These are phyloP conservation scores for Microtus ochrogaster DNA, from an alignment of 2,113 vertebrate species.

Conservation along the genomic window DNA sequence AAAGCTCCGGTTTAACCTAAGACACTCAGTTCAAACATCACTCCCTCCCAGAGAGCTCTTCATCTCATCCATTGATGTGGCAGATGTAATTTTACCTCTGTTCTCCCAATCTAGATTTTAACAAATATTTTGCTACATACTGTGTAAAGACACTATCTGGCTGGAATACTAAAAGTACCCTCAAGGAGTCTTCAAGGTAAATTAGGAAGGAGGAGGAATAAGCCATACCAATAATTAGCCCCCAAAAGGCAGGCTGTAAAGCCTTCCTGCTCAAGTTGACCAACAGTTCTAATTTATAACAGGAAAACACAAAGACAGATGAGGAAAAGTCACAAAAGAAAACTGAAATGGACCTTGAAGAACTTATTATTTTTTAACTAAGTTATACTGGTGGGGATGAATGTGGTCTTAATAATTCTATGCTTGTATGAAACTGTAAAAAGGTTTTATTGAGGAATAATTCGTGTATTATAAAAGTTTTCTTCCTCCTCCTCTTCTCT, in stretches of 20 bases:
- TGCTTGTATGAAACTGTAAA: background rate
- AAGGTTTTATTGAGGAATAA: background rate
- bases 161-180: background rate
- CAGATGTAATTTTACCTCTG: background rate
- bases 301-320: slow-evolving; percentile 12
- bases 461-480: background rate
- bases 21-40: background rate
- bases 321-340: background rate
- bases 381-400: background rate
- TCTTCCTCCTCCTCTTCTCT: background rate
- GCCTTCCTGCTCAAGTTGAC: background rate
- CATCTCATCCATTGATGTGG: background rate
- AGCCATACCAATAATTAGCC: background rate
- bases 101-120: background rate
- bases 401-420: background rate
- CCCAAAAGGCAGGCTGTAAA: background rate
- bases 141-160: background rate
- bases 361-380: background rate
- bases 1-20: background rate
- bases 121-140: background rate
- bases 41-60: background rate
- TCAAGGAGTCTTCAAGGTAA: background rate
- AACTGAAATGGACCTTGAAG: background rate
- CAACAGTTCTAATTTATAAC: background rate
- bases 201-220: background rate